Conservation (phyloP, 2,888 invertebrate genomes). For the Deilephila porcellus region DNA sequence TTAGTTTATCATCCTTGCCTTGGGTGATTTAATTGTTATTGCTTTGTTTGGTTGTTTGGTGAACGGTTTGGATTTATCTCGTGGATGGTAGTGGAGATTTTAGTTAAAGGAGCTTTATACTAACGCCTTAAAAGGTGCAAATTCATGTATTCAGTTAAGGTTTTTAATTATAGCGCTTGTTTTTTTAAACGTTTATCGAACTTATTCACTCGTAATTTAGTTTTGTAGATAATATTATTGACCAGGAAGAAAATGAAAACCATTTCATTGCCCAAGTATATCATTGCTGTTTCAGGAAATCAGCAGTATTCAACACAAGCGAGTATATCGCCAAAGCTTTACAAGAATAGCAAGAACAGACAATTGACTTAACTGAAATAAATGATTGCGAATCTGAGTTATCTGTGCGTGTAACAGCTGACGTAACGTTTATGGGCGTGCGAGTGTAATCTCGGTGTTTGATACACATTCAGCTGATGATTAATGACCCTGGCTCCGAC, state of each 20-base stretch:
- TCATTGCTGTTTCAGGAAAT: too few species aligned
- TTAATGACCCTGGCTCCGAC: slow-evolving; percentile 65
- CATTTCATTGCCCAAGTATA: too few species aligned
- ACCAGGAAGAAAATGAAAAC: too few species aligned
- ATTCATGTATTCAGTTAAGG: too few species aligned
- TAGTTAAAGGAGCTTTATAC: too few species aligned
- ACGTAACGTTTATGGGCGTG: slow-evolving; percentile 66
- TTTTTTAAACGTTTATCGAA: too few species aligned
- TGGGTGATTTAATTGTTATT: slow-evolving; percentile 28
- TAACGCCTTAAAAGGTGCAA: too few species aligned
- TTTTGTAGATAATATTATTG: too few species aligned
- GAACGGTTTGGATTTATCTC: not conserved
- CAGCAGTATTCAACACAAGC: not conserved
- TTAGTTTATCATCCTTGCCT: slow-evolving; percentile 57
- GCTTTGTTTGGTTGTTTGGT: not conserved
- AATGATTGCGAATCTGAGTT: slow-evolving; percentile 56
- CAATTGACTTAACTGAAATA: slow-evolving; percentile 39
- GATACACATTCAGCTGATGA: slow-evolving; percentile 72
- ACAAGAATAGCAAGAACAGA: not conserved
- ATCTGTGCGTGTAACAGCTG: slow-evolving; percentile 56
- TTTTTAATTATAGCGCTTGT: too few species aligned
- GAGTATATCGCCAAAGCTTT: not conserved
- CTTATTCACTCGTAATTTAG: too few species aligned
- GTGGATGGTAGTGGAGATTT: not conserved
- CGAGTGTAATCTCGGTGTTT: slow-evolving; percentile 69